These are phyloP conservation scores for Priocnemis perturbator DNA, from an alignment of 2,888 invertebrate species.

Conservation along the genomic window DNA sequence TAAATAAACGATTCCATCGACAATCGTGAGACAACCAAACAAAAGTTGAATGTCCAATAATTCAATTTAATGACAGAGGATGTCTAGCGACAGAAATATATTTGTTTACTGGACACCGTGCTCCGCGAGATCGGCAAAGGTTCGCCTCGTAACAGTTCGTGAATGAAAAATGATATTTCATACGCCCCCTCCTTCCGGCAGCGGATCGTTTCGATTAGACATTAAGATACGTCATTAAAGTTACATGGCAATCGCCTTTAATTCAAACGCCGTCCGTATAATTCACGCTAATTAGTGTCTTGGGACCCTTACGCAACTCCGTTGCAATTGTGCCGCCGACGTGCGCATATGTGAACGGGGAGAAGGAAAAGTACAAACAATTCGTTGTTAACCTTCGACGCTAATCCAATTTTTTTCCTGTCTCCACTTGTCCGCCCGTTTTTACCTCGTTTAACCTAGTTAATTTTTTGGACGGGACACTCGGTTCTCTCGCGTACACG, in stretches of 20 bases:
- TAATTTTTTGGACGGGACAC: too few relatives aligned
- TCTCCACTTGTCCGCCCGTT: too few relatives aligned
- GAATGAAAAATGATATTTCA: slow-evolving; percentile 27
- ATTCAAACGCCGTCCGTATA: slow-evolving; percentile 27
- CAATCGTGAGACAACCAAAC: too few relatives aligned
- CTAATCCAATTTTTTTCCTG: not conserved
- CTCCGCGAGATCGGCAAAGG: not conserved
- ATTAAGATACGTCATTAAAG: slow-evolving; percentile 34
- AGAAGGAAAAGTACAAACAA: not conserved
- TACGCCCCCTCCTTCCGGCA: slow-evolving; percentile 14
- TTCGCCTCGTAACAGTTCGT: slow-evolving; percentile 16
- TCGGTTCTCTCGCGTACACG: too few relatives aligned
- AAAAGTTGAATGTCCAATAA: too few relatives aligned
- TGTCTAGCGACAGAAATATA: too few relatives aligned
- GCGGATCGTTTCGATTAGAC: slow-evolving; percentile 8
- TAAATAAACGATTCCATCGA: too few relatives aligned
- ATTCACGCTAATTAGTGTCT: slow-evolving; percentile 53
- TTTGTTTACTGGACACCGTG: too few relatives aligned
- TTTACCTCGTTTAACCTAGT: too few relatives aligned
- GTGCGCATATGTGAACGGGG: slow-evolving; percentile 6
- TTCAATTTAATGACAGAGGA: too few relatives aligned
- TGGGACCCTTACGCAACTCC: slow-evolving; percentile 48
- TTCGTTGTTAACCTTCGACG: not conserved
- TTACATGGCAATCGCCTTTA: slow-evolving; percentile 36
- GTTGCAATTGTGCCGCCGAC: slow-evolving; percentile 38